Evolutionary conservation across 2,797 vertebrate species (phyloP).

Genomic region (Enteromius thamalakanensis): DNA sequence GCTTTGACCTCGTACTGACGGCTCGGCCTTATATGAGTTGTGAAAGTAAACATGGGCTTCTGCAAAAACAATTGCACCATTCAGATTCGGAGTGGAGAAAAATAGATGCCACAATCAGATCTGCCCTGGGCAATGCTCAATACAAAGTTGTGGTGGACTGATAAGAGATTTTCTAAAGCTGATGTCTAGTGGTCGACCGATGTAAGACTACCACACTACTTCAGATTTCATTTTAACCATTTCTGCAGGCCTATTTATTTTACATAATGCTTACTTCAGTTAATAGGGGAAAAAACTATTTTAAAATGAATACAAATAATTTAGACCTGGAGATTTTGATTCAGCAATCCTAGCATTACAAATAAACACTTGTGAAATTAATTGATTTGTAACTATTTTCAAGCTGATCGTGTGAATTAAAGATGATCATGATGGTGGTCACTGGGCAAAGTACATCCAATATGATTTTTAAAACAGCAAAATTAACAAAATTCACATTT

Average conservation of each 20-base stretch:
- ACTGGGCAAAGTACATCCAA: background rate
- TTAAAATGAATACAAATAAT: background rate
- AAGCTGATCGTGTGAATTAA: background rate
- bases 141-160: background rate
- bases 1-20: constrained; percentile 61
- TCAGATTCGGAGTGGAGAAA: constrained; percentile 39
- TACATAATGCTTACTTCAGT: background rate
- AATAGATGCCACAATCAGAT: background rate
- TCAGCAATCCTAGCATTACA: background rate
- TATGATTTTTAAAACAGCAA: background rate
- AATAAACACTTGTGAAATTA: background rate
- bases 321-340: background rate
- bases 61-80: constrained; percentile 50
- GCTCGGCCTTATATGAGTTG: constrained; percentile 50
- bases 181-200: background rate
- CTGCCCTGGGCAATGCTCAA: background rate
- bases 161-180: background rate
- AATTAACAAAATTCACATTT: background rate
- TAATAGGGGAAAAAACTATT: background rate
- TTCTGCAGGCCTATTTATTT: background rate
- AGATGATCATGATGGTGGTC: background rate
- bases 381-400: background rate
- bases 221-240: background rate
- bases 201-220: background rate
- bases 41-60: constrained; percentile 57